Percentiles rank a stretch among this genome's conserved stretches.
These are phyloP conservation scores for Cistogaster globosa DNA, from an alignment of 2,888 invertebrate species.

Conservation along the genomic window DNA sequence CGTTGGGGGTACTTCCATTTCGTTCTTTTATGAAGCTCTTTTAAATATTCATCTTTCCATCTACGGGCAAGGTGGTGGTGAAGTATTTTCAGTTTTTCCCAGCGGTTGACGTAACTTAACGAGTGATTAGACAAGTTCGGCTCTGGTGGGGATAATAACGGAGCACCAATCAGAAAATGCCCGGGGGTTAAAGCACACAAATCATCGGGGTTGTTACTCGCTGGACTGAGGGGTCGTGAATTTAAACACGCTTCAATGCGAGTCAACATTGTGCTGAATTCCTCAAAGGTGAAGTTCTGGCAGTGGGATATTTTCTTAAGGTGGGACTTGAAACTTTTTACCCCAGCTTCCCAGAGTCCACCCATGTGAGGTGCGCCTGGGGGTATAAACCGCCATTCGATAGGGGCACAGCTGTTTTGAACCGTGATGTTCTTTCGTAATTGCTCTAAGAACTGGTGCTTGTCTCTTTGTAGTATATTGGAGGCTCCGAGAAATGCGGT, in stretches of 20 bases:
- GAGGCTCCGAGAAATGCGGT: slow-evolving; percentile 2
- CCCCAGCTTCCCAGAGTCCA: slow-evolving; percentile 26
- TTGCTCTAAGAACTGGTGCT: neutral
- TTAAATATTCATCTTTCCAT: too few relatives aligned
- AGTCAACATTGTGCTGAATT: slow-evolving; percentile 22
- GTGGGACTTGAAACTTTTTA: slow-evolving; percentile 19
- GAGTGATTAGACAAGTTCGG: neutral
- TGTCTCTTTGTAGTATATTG: neutral
- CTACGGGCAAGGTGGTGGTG: neutral
- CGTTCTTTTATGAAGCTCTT: too few relatives aligned
- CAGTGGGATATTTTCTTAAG: neutral
- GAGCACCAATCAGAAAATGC: slow-evolving; percentile 26
- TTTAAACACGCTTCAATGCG: slow-evolving; percentile 23
- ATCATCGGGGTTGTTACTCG: neutral
- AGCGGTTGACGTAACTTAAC: slow-evolving; percentile 1
- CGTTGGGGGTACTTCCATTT: too few relatives aligned
- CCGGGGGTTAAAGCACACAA: slow-evolving; percentile 20
- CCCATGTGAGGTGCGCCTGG: slow-evolving; percentile 42
- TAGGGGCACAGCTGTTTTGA: neutral
- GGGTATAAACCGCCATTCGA: slow-evolving; percentile 34
- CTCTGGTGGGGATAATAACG: slow-evolving; percentile 5
- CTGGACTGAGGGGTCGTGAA: slow-evolving; percentile 20
- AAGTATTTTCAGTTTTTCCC: slow-evolving; percentile 9
- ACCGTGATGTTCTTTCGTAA: neutral
- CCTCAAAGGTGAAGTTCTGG: slow-evolving; percentile 9